phyloP scores from a whole-genome alignment of 2,113 vertebrate species.

The Smithornis capensis region DNA sequence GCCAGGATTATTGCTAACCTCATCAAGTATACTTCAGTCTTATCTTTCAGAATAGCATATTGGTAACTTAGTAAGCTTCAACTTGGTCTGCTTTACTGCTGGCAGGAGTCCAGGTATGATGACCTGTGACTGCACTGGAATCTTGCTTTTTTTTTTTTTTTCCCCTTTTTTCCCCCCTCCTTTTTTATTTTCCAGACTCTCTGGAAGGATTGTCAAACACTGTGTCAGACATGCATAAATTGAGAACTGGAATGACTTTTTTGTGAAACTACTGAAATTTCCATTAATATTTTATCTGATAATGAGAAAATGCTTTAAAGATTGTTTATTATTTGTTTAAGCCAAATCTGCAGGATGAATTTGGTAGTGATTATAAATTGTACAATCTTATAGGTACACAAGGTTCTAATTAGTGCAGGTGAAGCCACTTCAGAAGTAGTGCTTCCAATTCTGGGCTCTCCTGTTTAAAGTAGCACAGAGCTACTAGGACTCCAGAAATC shows the following conservation, averaged over 20 bases:
- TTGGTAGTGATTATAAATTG: neutral
- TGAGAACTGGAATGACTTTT: neutral
- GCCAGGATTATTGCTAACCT: neutral
- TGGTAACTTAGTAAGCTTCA: neutral
- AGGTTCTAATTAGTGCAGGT: neutral
- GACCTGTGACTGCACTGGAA: neutral
- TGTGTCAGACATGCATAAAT: neutral
- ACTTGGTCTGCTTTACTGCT: neutral
- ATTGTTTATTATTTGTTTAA: neutral
- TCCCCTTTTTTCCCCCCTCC: too few relatives aligned
- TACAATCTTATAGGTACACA: neutral
- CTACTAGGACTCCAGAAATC: neutral
- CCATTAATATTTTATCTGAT: neutral
- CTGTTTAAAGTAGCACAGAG: neutral
- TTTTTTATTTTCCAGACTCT: neutral
- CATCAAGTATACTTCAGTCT: neutral
- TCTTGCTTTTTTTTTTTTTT: neutral
- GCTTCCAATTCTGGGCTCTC: neutral
- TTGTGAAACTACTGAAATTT: neutral
- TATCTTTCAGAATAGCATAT: neutral
- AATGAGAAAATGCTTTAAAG: neutral
- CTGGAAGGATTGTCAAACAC: neutral
- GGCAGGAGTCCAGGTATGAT: neutral
- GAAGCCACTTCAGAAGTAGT: neutral
- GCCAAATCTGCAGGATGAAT: neutral